Base-by-base conservation (phyloP, 2,797 vertebrate genomes). In the Delichon dasypus region DNA sequence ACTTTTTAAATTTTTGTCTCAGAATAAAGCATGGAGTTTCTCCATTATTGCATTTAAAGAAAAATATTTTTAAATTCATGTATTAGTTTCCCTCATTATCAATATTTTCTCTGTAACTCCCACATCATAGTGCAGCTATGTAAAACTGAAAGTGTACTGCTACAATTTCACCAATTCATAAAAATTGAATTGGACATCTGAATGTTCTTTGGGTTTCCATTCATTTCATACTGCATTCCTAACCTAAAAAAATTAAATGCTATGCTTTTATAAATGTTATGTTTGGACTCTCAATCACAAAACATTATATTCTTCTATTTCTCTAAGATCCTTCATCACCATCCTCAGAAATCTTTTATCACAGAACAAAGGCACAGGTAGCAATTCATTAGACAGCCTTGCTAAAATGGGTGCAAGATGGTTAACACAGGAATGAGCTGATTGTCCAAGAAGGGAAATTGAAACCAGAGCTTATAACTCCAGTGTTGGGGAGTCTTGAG, bases 391-490 rank as follows among this genome's bases (percentile, higher is more conserved):
- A 4, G 23, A 80, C 20, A 34, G 12, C 4, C 1, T 29, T 73
- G 32, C n/a, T 76, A 2, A n/a, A 30, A 26, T 27, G 29, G 5
- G 7, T 58, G 30, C 40, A 50, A 23, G 13, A 32, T 45, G 11
- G 53, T 50, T 6, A 15, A 10, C 11, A 5, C 1, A 0, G 17
- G 48, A 21, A 29, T 30, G 8, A n/a, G 7, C 36, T 38, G 36
- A 38, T 14, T 23, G 13, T 65, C 20, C 8, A 6, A 26, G 40
- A 29, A 64, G 13, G 10, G 23, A 23, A 47, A 16, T 13, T 50
- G 34, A 68, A 82, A 16, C 3, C 25, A 48, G 32, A 26, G 27
- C 1, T 57, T 32, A 7, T 8, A 34, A 34, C 6, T 8, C 11
- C 6, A 16, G 16, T 5, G 6, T 34, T 61, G 53, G 34, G 9